A percentile compares a stretch with the other conserved stretches of the same genome.
Evolutionary conservation across 2,888 invertebrate species (phyloP).

Genomic region (Xiphydria camelus): DNA sequence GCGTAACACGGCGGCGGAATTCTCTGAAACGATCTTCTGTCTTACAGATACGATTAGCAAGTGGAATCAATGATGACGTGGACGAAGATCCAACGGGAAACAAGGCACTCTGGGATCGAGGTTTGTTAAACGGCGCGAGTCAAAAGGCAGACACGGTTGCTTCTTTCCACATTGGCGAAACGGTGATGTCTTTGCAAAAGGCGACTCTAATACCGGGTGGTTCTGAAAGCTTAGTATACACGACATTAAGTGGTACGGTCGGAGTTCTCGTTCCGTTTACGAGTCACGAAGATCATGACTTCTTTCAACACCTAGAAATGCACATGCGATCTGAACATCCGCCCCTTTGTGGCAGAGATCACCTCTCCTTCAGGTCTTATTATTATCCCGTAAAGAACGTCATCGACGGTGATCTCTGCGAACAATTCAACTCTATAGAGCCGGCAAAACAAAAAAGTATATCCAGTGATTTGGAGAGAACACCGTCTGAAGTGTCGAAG

Average conservation of each 20-base stretch:
- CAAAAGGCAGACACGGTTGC: slow-evolving; percentile 94
- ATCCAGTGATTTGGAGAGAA: slow-evolving; percentile 91
- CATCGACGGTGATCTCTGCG: slow-evolving; percentile 98
- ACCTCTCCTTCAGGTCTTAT: slow-evolving; percentile 94
- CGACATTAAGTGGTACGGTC: slow-evolving; percentile 91
- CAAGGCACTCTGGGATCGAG: slow-evolving; percentile 93
- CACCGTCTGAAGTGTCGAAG: slow-evolving; percentile 96
- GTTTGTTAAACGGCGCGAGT: slow-evolving; percentile 92
- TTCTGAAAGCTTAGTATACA: slow-evolving; percentile 94
- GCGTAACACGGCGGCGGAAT: too few species aligned
- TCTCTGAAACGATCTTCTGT: too few species aligned
- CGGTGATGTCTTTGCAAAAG: slow-evolving; percentile 92
- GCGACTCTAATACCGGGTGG: slow-evolving; percentile 97
- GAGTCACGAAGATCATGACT: slow-evolving; percentile 96
- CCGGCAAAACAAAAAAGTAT: slow-evolving; percentile 92
- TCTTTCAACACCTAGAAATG: slow-evolving; percentile 99
- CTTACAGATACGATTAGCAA: slow-evolving; percentile 74
- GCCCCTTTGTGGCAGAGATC: slow-evolving; percentile 96
- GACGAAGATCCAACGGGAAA: slow-evolving; percentile 99
- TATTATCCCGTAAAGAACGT: slow-evolving; percentile 98
- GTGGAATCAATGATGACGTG: slow-evolving; percentile 93
- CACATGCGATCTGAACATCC: slow-evolving; percentile 98
- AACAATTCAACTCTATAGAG: slow-evolving; percentile 97
- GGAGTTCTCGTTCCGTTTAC: slow-evolving; percentile 94
- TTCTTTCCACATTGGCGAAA: slow-evolving; percentile 95